Base-by-base conservation (phyloP, 1,140 invertebrate species). In the Andrena cerasifolii region DNA sequence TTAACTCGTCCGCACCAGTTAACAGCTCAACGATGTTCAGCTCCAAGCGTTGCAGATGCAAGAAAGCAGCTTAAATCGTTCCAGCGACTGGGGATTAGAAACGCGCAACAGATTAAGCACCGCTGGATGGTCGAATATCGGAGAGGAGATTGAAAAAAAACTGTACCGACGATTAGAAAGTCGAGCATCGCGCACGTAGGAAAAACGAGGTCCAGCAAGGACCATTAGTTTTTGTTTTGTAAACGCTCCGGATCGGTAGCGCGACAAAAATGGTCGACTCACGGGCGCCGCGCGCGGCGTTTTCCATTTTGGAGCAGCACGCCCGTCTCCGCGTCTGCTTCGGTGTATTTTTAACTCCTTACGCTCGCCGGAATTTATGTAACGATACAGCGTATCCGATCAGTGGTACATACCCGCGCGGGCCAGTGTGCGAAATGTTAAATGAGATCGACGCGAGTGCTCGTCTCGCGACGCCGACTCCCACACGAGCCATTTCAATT, bases 341-440 rank as follows among this genome's bases (percentile, higher is more conserved):
- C 5, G 10, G 51, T 26, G 43, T 75, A 75, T 75, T 75, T 75
- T 75, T 75, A 75, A 75, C 73, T 75, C 10, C 73, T 68, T 47
- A 58, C 73, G 63, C 14, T 56, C 21, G 51, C 3, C 26, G 63
- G 51, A 58, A 75, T 67, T 33, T 67, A 75, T 58, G 51, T 47
- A 66, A 67, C 72, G 62, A 75, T 28, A 33, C 18, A 21, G 28
- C 14, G 26, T 51, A 63, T 18, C 14, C 53, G 73, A 75, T 68
- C 40, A 53, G 63, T 58, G 10, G 40, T 10, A 12, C n/a, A n/a
- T n/a, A n/a, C n/a, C 21, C 40, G 31, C 40, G 71, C 28, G 5
- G 18, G 31, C 47, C 33, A 31, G 31, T 40, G 40, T 47, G 21
- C 16, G 62, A 73, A 63, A 51, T n/a, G 70, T 63, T n/a, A 8